Base-by-base conservation (phyloP, 2,113 vertebrate species). In the Sterrhoptilus dennistouni region DNA sequence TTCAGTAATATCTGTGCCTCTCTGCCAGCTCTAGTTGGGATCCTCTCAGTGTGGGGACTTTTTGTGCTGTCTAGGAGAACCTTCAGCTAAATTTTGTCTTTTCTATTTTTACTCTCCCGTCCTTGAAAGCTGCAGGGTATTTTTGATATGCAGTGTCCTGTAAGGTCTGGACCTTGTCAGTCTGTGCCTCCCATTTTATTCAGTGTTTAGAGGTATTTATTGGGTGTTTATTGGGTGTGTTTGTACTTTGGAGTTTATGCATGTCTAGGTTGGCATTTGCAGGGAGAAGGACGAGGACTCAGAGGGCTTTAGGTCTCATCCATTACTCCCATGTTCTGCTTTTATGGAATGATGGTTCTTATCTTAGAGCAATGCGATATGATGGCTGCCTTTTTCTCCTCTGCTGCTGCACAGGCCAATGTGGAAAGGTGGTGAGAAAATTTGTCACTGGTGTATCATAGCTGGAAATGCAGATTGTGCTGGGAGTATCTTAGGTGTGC, bases 281-380 rank as follows among this genome's bases (percentile, higher is more conserved):
- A n/a, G 15, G 2, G 20, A 4, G 22, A 2, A 44, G 12, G 49
- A 28, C 0, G 4, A 64, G 44, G 40, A 10, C 29, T 65, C 1
- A 0, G 35, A 78, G 38, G 10, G 4, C 3, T 78, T 82, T 35
- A 38, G 36, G 6, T 75, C 11, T 66, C 19, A n/a, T 22, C 36
- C 8, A 1, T 71, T 49, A 8, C 11, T 44, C 14, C 21, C 4
- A 3, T 29, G 11, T 28, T 80, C 38, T 63, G 19, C 28, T 72
- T 83, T 89, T 38, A 24, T 87, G 68, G 11, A 63, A 20, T 25
- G 57, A 25, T 31, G 8, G 6, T 72, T 47, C 53, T 71, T 50
- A 76, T 29, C n/a, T 49, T 8, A 40, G 40, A 78, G 13, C 35
- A 57, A 3, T 45, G 22, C 22, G 50, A 18, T 33, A 2, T 1